Percentiles rank a stretch among this genome's conserved stretches.
These are phyloP conservation scores for Amblyjoppa proteus DNA, from an alignment of 2,888 invertebrate genomes.

Conservation along the genomic window DNA sequence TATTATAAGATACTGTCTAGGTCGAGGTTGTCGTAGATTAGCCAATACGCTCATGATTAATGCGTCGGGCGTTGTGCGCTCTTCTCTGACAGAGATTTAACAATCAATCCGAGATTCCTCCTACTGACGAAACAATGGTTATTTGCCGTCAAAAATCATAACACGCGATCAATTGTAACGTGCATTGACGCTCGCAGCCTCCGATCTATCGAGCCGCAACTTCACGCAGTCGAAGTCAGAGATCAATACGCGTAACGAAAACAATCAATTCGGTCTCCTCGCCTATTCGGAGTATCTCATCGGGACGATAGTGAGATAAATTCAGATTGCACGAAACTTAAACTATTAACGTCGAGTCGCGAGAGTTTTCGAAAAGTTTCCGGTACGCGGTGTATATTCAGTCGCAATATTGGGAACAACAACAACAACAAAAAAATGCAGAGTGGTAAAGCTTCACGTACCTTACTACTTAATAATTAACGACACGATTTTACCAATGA, in stretches of 20 bases:
- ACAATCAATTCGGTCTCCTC: slow-evolving; percentile 11
- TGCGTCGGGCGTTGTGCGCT: slow-evolving; percentile 43
- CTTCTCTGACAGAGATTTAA: slow-evolving; percentile 43
- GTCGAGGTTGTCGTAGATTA: slow-evolving; percentile 61
- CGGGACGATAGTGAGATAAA: slow-evolving; percentile 33
- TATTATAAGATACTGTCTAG: slow-evolving; percentile 55
- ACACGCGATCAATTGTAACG: slow-evolving; percentile 1
- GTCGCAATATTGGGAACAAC: slow-evolving; percentile 27
- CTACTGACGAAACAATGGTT: slow-evolving; percentile 42
- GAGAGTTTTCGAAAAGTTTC: slow-evolving; percentile 17
- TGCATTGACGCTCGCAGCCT: neutral
- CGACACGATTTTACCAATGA: neutral
- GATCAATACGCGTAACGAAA: slow-evolving; percentile 20
- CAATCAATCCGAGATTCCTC: slow-evolving; percentile 33
- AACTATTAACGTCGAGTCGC: slow-evolving; percentile 19
- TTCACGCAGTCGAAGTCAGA: slow-evolving; percentile 20
- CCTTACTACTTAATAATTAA: neutral
- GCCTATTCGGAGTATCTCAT: neutral
- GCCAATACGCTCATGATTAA: slow-evolving; percentile 55
- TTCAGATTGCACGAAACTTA: slow-evolving; percentile 58
- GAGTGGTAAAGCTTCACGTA: slow-evolving; percentile 37
- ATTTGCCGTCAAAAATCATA: slow-evolving; percentile 22
- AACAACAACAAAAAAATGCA: slow-evolving; percentile 42
- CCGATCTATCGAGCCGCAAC: neutral
- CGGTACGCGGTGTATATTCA: slow-evolving; percentile 15